Evolutionary conservation across 2,113 vertebrate species (phyloP), one percentile per base, ranked within the genome.

Genomic region (Aviceda subcristata): DNA sequence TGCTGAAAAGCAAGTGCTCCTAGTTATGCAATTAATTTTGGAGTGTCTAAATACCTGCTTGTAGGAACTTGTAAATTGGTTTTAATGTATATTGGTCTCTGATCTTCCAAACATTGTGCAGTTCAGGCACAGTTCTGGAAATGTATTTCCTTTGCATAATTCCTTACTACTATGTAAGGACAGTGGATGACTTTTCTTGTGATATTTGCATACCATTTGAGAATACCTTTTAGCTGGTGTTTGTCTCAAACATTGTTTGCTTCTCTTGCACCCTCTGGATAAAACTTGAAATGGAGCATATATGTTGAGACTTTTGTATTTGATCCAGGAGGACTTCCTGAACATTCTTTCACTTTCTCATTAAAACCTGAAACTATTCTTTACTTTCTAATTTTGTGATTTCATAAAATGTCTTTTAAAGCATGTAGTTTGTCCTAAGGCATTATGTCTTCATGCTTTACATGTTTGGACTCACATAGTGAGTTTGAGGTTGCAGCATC

Each of bases 1-100:
- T 57, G 34, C 87, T 86, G 80, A 66, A 77, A 84, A 89, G 57
- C 60, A 53, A 48, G 80, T 66, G 88, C 84, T 94, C 30, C 82
- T 90, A 34, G 85, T 90, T 82, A 90, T 86, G 87, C 64, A 92
- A 17, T 96, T 96, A 74, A 75, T 92, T 97, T 84, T 92, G 89
- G 46, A 78, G 77, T 78, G 72, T 78, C 73, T 97, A 39, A 96
- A 67, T 91, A 86, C 74, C 55, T 74, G 64, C 94, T 86, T 96
- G 95, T 89, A 91, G 59, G 72, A 95, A 78, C 93, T 92, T 95
- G 83, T 60, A 87, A 55, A 59, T 66, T 94, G 55, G 92, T 94
- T 95, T 92, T 91, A 74, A 87, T 96, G 59, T 91, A 56, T 89
- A 81, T 92, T 95, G 80, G 83, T 78, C 59, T 92, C n/a, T 94